Evolutionary conservation across 2,797 vertebrate species (phyloP).

Genomic region (Malurus leucopterus): DNA sequence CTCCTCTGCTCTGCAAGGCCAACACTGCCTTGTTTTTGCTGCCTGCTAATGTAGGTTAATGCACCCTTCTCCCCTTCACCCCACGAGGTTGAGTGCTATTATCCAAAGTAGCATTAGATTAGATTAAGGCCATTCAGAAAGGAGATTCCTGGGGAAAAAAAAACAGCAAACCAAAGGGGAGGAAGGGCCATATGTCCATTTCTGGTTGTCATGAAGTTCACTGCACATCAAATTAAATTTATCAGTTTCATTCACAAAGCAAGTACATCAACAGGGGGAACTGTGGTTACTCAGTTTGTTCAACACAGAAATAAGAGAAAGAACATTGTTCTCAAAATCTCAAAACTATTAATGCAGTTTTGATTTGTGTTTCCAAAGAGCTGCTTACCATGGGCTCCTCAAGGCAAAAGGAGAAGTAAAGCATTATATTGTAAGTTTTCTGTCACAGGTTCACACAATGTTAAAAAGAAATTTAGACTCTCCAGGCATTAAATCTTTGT

Average conservation of each 20-base stretch:
- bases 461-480: neutral
- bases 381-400: neutral
- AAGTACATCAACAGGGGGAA: neutral
- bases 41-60: constrained; percentile 25
- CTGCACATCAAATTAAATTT: neutral
- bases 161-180: neutral
- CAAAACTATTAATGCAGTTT: neutral
- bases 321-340: neutral
- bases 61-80: neutral
- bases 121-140: constrained; percentile 25
- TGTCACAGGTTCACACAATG: neutral
- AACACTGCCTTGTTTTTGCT: neutral
- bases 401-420: neutral
- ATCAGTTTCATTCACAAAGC: neutral
- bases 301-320: neutral
- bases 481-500: neutral
- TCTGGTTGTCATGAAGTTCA: neutral
- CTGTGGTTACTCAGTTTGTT: neutral
- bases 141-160: neutral
- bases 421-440: neutral
- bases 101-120: constrained; percentile 34
- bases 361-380: neutral
- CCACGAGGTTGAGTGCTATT: neutral
- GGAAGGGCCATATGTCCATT: neutral
- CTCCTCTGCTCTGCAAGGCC: neutral